phyloP scores from a whole-genome alignment of 1,140 invertebrate genomes.

The Sycophila sp. region DNA sequence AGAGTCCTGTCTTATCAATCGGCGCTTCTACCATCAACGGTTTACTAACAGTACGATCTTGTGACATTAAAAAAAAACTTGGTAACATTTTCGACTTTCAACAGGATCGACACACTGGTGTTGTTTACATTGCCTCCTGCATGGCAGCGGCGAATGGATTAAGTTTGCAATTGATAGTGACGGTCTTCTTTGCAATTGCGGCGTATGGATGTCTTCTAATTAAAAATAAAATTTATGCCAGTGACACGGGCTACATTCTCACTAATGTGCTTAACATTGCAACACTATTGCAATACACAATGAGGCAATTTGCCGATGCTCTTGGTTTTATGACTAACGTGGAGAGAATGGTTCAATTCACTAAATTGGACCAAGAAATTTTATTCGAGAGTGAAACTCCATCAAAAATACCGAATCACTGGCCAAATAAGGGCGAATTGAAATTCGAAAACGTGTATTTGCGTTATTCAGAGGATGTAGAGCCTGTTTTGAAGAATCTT shows the following conservation, averaged over 20 bases:
- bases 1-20: slow-evolving; percentile 81
- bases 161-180: slow-evolving; percentile 71
- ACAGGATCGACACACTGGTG: slow-evolving; percentile 71
- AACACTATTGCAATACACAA: not conserved
- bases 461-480: slow-evolving; percentile 13
- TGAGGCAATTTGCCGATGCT: slow-evolving; percentile 78
- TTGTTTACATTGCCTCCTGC: slow-evolving; percentile 78
- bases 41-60: slow-evolving; percentile 82
- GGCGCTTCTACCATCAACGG: slow-evolving; percentile 81
- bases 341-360: slow-evolving; percentile 82
- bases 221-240: slow-evolving; percentile 51
- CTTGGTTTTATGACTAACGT: slow-evolving; percentile 85
- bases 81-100: slow-evolving; percentile 77
- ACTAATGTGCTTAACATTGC: slow-evolving; percentile 75
- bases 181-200: not conserved
- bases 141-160: slow-evolving; percentile 82
- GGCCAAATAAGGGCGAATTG: slow-evolving; percentile 69
- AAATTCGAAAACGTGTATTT: slow-evolving; percentile 71
- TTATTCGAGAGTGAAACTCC: slow-evolving; percentile 56
- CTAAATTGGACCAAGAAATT: slow-evolving; percentile 71
- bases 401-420: slow-evolving; percentile 27
- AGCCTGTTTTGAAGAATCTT: not conserved
- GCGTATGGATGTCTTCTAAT: not conserved
- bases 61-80: slow-evolving; percentile 73
- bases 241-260: slow-evolving; percentile 82